Conservation (phyloP, 2,797 vertebrate genomes). For the Centropyge bicolor region DNA sequence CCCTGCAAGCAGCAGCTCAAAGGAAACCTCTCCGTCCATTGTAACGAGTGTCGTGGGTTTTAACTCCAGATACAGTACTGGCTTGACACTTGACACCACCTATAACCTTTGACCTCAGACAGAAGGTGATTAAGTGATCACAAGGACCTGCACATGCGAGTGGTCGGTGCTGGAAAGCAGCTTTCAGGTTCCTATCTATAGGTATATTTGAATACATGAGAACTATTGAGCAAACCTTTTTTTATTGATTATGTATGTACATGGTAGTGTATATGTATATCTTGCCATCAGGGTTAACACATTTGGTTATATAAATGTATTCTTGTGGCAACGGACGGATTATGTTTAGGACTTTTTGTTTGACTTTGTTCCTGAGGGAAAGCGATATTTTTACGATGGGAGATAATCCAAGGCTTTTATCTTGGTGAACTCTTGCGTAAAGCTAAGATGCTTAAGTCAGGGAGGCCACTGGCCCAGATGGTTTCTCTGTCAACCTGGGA, state of each 20-base stretch:
- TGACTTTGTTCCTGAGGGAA: constrained; percentile 76
- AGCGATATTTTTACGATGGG: constrained; percentile 71
- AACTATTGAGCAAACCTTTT: constrained; percentile 77
- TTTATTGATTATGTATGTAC: constrained; percentile 79
- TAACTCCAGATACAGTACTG: constrained; percentile 60
- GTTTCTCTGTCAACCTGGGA: constrained; percentile 72
- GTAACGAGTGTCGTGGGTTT: constrained; percentile 57
- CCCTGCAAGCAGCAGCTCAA: constrained; percentile 78
- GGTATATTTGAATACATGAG: constrained; percentile 85
- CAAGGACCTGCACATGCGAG: constrained; percentile 71
- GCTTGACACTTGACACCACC: constrained; percentile 65
- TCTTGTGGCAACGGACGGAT: constrained; percentile 72
- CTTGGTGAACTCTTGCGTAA: constrained; percentile 78
- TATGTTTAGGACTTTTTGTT: constrained; percentile 71
- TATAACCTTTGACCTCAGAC: constrained; percentile 76
- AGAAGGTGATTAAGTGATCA: constrained; percentile 66
- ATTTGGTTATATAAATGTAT: constrained; percentile 84
- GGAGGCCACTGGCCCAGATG: constrained; percentile 76
- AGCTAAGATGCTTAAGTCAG: constrained; percentile 80
- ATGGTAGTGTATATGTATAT: constrained; percentile 86
- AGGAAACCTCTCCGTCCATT: constrained; percentile 76
- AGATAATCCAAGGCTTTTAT: constrained; percentile 83
- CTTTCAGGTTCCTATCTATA: constrained; percentile 86
- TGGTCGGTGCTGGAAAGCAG: constrained; percentile 77
- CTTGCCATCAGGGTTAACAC: constrained; percentile 87